Evolutionary conservation across 2,113 vertebrate species (phyloP).

Genomic region (Myiozetetes cayanensis): DNA sequence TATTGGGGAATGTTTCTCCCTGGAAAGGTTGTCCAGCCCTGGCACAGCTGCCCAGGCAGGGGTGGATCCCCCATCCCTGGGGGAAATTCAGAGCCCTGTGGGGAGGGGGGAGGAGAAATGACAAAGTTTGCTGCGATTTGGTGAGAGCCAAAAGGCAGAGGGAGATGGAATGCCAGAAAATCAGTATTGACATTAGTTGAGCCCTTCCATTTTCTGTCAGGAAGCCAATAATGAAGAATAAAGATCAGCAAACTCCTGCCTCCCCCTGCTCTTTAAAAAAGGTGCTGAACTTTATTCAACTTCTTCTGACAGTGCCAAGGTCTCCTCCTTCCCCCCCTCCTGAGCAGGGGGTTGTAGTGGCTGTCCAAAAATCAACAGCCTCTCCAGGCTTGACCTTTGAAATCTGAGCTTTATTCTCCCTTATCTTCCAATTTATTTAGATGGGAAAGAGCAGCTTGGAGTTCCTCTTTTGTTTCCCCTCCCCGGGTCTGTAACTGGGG

Average conservation of each 20-base stretch:
- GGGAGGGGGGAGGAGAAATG: background rate
- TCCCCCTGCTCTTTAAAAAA: constrained; percentile 25
- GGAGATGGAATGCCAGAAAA: background rate
- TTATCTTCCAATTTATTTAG: background rate
- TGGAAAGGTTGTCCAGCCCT: background rate
- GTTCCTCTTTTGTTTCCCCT: background rate
- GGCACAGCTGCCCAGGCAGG: background rate
- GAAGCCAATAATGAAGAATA: background rate
- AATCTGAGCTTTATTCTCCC: background rate
- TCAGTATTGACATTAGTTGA: background rate
- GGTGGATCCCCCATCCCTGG: background rate
- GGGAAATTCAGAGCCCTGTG: background rate
- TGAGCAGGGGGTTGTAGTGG: background rate
- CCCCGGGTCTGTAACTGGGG: background rate
- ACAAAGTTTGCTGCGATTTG: background rate
- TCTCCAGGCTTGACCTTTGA: constrained; percentile 25
- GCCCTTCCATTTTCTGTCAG: background rate
- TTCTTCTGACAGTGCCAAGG: background rate
- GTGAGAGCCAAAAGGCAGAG: background rate
- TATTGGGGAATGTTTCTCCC: background rate
- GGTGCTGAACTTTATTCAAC: constrained; percentile 4
- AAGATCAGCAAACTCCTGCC: constrained; percentile 3
- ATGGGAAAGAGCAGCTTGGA: background rate
- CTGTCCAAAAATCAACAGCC: constrained; percentile 3
- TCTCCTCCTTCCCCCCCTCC: background rate